Percentiles rank a stretch among this genome's conserved stretches.
Conservation (phyloP, 2,888 invertebrate genomes). For the Chrysotoxum bicinctum region DNA sequence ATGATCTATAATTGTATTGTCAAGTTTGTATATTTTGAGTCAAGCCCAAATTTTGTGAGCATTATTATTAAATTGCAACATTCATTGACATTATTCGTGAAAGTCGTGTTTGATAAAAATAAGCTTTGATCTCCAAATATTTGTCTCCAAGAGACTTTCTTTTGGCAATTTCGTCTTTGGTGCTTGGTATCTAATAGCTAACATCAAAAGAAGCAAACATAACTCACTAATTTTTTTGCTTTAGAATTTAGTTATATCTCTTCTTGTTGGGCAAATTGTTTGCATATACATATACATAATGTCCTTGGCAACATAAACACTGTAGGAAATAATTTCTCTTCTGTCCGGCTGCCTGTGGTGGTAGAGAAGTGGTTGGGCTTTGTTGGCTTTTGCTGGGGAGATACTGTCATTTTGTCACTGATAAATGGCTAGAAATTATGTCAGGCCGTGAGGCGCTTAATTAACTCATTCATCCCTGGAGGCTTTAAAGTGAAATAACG, state of each 20-base stretch:
- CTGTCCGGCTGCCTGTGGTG: conserved; percentile 5
- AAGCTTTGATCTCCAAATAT: neutral
- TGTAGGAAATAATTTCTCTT: conserved; percentile 4
- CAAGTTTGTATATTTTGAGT: too few relatives aligned
- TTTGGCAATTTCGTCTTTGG: neutral
- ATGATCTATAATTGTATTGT: too few relatives aligned
- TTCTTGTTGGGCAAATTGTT: conserved; percentile 9
- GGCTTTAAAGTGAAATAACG: conserved; percentile 71
- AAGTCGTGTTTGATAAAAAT: neutral
- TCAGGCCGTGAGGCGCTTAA: conserved; percentile 79
- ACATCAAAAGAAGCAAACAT: neutral
- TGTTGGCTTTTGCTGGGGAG: conserved; percentile 66
- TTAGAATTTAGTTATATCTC: neutral
- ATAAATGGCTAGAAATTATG: conserved; percentile 81
- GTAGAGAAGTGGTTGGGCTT: conserved; percentile 43
- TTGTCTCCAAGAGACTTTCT: neutral
- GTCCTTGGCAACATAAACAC: conserved; percentile 2
- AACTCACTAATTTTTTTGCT: neutral
- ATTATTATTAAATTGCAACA: too few relatives aligned
- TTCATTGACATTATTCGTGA: too few relatives aligned
- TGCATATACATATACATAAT: neutral
- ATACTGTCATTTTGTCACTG: conserved; percentile 78
- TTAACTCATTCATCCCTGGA: conserved; percentile 78
- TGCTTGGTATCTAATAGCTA: neutral
- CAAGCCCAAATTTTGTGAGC: too few relatives aligned